Percentiles rank a stretch among this genome's conserved stretches.
phyloP scores from a whole-genome alignment of 2,797 vertebrate genomes.

The Pangasius djambal region DNA sequence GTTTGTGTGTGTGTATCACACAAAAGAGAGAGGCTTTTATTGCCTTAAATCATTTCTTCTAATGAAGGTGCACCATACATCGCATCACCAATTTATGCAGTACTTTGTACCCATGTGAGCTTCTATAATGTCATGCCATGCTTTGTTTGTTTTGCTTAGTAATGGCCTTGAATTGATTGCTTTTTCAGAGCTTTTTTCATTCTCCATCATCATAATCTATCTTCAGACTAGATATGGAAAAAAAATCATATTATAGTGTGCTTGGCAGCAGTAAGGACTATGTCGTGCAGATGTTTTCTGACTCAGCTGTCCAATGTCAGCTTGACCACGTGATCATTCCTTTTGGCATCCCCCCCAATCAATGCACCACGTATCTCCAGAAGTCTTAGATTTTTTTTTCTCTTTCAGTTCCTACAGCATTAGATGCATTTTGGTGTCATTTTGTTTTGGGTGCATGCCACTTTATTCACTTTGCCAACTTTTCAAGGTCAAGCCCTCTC shows the following conservation, averaged over 20 bases:
- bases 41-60: too few species aligned
- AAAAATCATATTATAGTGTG: neutral
- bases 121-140: neutral
- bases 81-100: neutral
- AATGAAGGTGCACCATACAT: neutral
- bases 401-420: neutral
- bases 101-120: neutral
- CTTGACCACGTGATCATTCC: neutral
- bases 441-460: neutral
- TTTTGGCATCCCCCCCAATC: neutral
- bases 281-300: neutral
- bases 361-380: neutral
- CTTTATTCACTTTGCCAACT: neutral
- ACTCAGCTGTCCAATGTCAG: neutral
- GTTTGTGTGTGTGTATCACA: too few species aligned
- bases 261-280: slow-evolving; percentile 5
- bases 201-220: neutral
- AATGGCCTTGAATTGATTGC: neutral
- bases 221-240: neutral
- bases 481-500: neutral
- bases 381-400: neutral
- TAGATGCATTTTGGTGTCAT: neutral
- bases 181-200: neutral
- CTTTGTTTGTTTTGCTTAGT: neutral
- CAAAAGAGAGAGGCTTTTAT: too few species aligned